Base-by-base conservation (phyloP, 2,888 invertebrate species). In the Ophion ventricosus region DNA sequence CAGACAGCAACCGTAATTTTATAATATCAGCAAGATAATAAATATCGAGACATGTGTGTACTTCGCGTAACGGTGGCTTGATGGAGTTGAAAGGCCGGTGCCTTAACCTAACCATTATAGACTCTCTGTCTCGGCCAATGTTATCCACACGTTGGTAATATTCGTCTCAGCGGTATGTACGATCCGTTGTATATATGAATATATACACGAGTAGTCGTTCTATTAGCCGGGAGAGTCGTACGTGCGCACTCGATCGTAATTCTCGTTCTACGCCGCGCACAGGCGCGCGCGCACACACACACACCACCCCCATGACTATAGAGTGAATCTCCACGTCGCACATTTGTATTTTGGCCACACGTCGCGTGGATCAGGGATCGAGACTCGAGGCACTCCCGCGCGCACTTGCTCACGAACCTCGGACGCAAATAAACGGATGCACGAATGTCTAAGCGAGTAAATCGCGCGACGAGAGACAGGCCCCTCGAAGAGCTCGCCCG, bases 351-450 rank as follows among this genome's bases (percentile, higher is more conserved):
- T 69, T n/a, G 57, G 17, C 56, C 35, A 20, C 40, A 59, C 23
- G 7, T 49, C 80, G 76, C 73, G 74, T 64, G 67, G 80, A 84
- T 77, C 63, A 69, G 73, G 73, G 72, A 77, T 80, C 76, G 49
- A 73, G 77, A 69, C 61, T 80, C 57, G 29, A 49, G 66, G 56
- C 56, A 72, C 35, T 43, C 66, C 35, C 69, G 59, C 73, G 49
- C 35, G 8, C 69, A 74, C 69, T 69, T 63, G 73, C 63, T 64
- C 69, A 78, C 80, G 80, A 73, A 78, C 74, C 73, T 81, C 78
- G 77, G 77, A 84, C 81, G 80, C 70, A 84, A 84, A 84, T 84
- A 84, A 84, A 81, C 80, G 76, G 80, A 80, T 75, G 83, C 35
- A 76, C 75, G 76, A 67, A 67, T 20, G 35, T 67, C 40, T 57